Conservation (phyloP, 1,140 invertebrate species). For the Macrotrachela quadricornifera region DNA sequence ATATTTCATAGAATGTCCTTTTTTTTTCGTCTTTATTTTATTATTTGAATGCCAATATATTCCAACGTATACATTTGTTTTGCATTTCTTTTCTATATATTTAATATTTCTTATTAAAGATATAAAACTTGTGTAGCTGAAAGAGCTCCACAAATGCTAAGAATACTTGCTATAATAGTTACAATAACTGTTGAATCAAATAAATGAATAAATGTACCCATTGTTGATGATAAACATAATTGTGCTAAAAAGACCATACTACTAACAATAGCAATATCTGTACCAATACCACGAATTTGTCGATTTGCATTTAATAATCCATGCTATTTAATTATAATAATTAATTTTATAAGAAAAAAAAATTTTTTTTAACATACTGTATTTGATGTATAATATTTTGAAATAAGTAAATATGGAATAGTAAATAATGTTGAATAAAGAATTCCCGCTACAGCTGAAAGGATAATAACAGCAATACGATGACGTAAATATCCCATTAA, state of each 20-base stretch:
- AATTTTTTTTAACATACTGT: constrained; percentile 38
- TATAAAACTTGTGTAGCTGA: constrained; percentile 33
- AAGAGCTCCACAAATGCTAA: constrained; percentile 59
- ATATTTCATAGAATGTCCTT: no score
- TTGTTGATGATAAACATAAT: constrained; percentile 59
- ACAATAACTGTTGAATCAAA: constrained; percentile 54
- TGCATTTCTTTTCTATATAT: no score
- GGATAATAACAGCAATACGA: constrained; percentile 26
- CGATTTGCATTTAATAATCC: background rate
- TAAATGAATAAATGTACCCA: constrained; percentile 56
- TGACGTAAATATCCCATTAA: constrained; percentile 56
- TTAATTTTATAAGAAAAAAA: background rate
- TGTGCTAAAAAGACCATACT: constrained; percentile 86
- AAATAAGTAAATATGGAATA: constrained; percentile 77
- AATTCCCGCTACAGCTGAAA: constrained; percentile 40
- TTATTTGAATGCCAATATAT: no score
- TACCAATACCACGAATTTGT: constrained; percentile 52
- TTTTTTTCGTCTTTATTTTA: no score
- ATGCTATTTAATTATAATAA: background rate
- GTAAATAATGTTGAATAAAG: constrained; percentile 94
- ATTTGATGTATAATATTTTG: constrained; percentile 66
- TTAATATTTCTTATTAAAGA: no score
- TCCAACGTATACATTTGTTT: no score
- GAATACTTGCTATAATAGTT: constrained; percentile 50
- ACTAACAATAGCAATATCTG: constrained; percentile 72